Conservation (phyloP, 2,797 vertebrate species). For the Eulemur albifrons region DNA sequence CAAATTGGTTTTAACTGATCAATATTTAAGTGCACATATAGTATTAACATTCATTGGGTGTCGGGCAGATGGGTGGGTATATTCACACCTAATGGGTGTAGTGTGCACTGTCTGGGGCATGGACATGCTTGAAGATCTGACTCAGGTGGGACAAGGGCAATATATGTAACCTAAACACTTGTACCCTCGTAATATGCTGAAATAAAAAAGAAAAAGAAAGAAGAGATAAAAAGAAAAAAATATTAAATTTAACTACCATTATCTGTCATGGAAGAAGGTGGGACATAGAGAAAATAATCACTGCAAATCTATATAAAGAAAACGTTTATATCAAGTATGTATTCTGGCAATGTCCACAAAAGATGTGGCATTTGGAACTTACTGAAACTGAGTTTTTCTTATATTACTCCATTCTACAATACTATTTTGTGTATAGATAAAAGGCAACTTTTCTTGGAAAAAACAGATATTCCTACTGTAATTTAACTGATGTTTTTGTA, state of each 20-base stretch:
- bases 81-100: too few species aligned
- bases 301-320: not conserved
- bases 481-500: slow-evolving; percentile 3
- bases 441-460: not conserved
- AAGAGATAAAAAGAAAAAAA: not conserved
- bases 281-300: not conserved
- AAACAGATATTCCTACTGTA: not conserved
- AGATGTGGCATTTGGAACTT: not conserved
- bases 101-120: too few species aligned
- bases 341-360: not conserved
- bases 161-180: too few species aligned
- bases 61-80: too few species aligned
- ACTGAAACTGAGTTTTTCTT: not conserved
- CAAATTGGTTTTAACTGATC: too few species aligned
- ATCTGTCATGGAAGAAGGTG: not conserved
- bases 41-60: too few species aligned
- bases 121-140: too few species aligned
- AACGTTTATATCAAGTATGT: not conserved
- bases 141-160: too few species aligned
- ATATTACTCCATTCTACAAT: not conserved
- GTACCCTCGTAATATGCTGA: too few species aligned
- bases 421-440: not conserved
- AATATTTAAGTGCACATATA: too few species aligned
- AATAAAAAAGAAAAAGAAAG: too few species aligned
- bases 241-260: not conserved